Evolutionary conservation across 2,888 invertebrate genomes (phyloP), one percentile per base, ranked within the genome.

Genomic region (Leucophenga maculata): DNA sequence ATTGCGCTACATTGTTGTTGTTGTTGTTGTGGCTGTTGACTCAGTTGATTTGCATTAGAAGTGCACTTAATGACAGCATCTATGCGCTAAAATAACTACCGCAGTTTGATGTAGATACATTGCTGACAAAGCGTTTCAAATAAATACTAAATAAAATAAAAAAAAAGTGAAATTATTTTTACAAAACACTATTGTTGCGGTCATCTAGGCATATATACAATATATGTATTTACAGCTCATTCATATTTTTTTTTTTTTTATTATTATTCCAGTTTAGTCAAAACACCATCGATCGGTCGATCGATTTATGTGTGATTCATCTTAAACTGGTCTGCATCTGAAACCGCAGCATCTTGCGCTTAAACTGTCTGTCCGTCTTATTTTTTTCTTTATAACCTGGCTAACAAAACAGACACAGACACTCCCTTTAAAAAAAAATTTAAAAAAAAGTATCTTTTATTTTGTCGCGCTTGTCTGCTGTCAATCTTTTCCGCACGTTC

Each of bases 31-130:
- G 1, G 11, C 11, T 39, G 39, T 80, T 80, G 80, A 80, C 80
- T 84, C 84, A 84, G 79, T 79, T 78, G 77, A 80, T 85, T 86
- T 85, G 84, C 86, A 84, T 83, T 78, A 79, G 77, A 83, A 86
- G 85, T 86, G 85, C 81, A 83, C 85, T 83, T 82, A 79, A 84
- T 86, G 86, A 80, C 82, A 82, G 75, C 79, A 79, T 79, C 80
- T 81, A 78, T 83, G 81, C 81, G 81, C 86, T 82, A 83, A 85
- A 83, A 80, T 82, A 80, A 86, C 86, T 86, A 86, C 85, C 77
- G 86, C 82, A 76, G 74, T 64, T 50, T 50, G 6, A 50, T 50
- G 6, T 50, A 50, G 26, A 26, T 26, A 3, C 26, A 26, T 26
- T 26, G 26, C 26, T 26, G 26, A 50, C 18, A 50, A 50, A 50